Base-by-base conservation (phyloP, 2,113 vertebrate species). In the Melospiza georgiana region DNA sequence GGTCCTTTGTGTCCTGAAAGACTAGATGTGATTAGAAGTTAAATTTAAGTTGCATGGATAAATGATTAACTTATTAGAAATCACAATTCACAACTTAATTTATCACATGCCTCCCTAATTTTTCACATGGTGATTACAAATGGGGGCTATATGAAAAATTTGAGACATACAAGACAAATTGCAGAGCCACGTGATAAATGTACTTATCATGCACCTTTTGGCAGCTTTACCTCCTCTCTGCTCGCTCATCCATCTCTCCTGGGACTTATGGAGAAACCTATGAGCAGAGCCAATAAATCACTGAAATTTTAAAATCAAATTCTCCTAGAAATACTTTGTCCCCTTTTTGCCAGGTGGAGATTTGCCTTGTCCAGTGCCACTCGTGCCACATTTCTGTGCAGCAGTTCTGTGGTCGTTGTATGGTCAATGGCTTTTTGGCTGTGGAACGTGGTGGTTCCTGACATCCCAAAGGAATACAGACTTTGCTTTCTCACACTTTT, bases 61-160 rank as follows among this genome's bases (percentile, higher is more conserved):
- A 95, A 93, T 93, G 61, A 96, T 95, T 95, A 94, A 94, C 92
- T 92, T 93, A 94, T 92, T 97, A 97, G 65, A 95, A 94, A 95
- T 95, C 92, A 96, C 88, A 94, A 96, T 93, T 95, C 80, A 93
- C 91, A 92, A 92, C 87, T 95, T 95, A 94, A 96, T 93, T 97
- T 93, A 93, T 93, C 77, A 87, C 80, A 90, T 94, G 39, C 67
- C 48, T 88, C 72, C 57, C 86, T 95, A 95, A 92, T 96, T 97
- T 96, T 97, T 95, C 85, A 96, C 65, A 57, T 54, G 23, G 82
- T 85, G 93, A 94, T 95, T 95, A 90, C 61, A 88, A 77, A 52
- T 49, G 65, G 48, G 51, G 35, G 15, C 43, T 83, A 16, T 71
- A 77, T 90, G 87, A 94, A 93, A 80, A 90, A 95, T n/a, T 84